Conservation (phyloP, 2,888 invertebrate genomes). For the Parnassius mnemosyne region DNA sequence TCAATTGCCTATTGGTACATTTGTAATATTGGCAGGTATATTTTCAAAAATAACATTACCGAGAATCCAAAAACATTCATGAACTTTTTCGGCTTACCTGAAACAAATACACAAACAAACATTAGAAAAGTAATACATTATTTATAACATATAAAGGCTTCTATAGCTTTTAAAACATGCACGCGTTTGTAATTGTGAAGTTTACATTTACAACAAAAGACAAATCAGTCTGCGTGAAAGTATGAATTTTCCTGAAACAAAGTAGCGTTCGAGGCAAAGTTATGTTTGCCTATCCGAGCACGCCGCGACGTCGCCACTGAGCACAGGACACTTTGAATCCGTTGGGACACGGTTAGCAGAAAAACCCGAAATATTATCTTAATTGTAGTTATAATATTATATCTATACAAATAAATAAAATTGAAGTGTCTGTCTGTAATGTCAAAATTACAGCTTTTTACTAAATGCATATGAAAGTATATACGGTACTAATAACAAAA, state of each 20-base stretch:
- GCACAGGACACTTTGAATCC: not conserved
- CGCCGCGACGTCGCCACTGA: constrained; percentile 10
- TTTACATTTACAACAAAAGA: constrained; percentile 1
- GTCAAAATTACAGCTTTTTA: no score
- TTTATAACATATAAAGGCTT: no score
- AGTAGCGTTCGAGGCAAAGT: constrained; percentile 1
- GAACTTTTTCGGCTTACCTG: not conserved
- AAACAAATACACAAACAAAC: not conserved
- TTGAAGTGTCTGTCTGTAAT: no score
- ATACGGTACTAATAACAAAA: no score
- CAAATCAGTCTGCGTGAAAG: constrained; percentile 5
- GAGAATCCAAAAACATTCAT: not conserved
- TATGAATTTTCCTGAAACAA: constrained; percentile 6
- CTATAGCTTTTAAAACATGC: not conserved
- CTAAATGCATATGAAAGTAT: no score
- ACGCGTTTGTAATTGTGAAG: not conserved
- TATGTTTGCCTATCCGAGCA: not conserved
- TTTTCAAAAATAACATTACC: not conserved
- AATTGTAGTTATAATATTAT: no score
- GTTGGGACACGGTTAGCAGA: not conserved
- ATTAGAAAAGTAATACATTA: no score
- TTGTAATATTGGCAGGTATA: no score
- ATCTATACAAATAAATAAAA: no score
- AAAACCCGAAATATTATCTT: not conserved
- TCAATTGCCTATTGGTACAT: no score